A percentile compares a stretch with the other conserved stretches of the same genome.
phyloP scores from a whole-genome alignment of 2,888 invertebrate genomes.

The Prosopocoilus inquinatus region DNA sequence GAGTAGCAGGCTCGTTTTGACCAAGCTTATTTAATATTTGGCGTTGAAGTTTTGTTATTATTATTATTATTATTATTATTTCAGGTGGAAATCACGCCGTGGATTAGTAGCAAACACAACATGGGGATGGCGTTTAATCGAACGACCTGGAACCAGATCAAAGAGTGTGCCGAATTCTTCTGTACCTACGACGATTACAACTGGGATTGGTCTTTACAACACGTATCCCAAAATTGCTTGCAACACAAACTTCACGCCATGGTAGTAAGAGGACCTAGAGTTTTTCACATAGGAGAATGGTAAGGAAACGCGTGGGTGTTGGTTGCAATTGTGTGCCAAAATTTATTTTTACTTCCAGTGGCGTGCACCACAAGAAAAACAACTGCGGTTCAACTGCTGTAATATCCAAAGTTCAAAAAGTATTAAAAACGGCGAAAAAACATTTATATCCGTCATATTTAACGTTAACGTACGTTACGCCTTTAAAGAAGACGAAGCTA shows the following conservation, averaged over 20 bases:
- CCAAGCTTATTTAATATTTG: no score
- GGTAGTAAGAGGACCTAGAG: slow-evolving; percentile 88
- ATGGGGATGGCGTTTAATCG: slow-evolving; percentile 98
- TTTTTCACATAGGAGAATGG: slow-evolving; percentile 99
- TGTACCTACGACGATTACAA: slow-evolving; percentile 98
- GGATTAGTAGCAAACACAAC: slow-evolving; percentile 97
- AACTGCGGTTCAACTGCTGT: slow-evolving; percentile 85
- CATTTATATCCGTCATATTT: slow-evolving; percentile 72
- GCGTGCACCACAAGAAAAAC: slow-evolving; percentile 92
- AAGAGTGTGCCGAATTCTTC: slow-evolving; percentile 79
- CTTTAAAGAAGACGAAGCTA: slow-evolving; percentile 71
- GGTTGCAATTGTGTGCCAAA: not conserved
- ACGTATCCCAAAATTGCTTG: slow-evolving; percentile 82
- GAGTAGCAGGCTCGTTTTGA: no score
- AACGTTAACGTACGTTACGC: slow-evolving; percentile 63
- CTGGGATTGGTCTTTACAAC: slow-evolving; percentile 98
- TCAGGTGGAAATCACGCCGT: slow-evolving; percentile 87
- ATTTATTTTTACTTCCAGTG: slow-evolving; percentile 57
- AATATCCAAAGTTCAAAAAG: slow-evolving; percentile 79
- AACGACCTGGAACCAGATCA: slow-evolving; percentile 81
- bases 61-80: no score
- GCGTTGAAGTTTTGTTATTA: no score
- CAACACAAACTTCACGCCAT: slow-evolving; percentile 78
- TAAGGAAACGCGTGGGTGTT: slow-evolving; percentile 51
- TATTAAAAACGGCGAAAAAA: slow-evolving; percentile 67